These are phyloP conservation scores for Lamellibrachia columna DNA, from an alignment of 2,888 invertebrate species.

Conservation along the genomic window DNA sequence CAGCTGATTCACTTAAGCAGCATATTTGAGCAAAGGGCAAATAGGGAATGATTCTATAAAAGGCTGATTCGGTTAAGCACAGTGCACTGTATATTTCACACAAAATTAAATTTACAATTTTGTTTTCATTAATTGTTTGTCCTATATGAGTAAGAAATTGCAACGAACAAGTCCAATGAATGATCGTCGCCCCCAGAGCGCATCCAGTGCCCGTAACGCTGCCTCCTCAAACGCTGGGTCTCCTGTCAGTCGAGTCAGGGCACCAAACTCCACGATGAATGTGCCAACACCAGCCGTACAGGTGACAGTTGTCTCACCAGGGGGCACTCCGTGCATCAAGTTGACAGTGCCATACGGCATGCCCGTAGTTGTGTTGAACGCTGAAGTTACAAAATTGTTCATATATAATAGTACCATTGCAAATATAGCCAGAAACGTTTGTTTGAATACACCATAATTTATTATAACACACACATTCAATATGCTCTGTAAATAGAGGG, in stretches of 20 bases:
- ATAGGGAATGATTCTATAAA: no score
- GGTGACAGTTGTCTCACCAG: conserved; percentile 93
- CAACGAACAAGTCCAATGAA: conserved; percentile 72
- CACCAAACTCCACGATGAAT: conserved; percentile 94
- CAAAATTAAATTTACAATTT: neutral
- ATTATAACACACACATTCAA: no score
- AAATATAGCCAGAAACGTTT: neutral
- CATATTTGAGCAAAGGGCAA: no score
- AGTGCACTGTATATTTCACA: neutral
- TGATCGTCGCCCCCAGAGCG: conserved; percentile 87
- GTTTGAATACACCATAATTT: no score
- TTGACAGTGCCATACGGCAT: conserved; percentile 99
- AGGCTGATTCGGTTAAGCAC: no score
- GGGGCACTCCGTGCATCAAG: conserved; percentile 88
- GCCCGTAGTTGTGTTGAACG: conserved; percentile 72
- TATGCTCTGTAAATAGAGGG: no score
- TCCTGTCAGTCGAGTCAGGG: conserved; percentile 90
- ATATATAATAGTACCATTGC: neutral
- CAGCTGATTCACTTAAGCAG: no score
- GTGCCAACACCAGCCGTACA: conserved; percentile 99
- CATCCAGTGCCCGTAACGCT: conserved; percentile 89
- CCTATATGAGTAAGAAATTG: neutral
- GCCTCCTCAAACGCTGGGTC: conserved; percentile 85
- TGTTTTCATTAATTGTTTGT: no score
- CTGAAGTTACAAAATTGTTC: conserved; percentile 47